Evolutionary conservation across 2,113 vertebrate genomes (phyloP).

Genomic region (Lepisosteus osseus): DNA sequence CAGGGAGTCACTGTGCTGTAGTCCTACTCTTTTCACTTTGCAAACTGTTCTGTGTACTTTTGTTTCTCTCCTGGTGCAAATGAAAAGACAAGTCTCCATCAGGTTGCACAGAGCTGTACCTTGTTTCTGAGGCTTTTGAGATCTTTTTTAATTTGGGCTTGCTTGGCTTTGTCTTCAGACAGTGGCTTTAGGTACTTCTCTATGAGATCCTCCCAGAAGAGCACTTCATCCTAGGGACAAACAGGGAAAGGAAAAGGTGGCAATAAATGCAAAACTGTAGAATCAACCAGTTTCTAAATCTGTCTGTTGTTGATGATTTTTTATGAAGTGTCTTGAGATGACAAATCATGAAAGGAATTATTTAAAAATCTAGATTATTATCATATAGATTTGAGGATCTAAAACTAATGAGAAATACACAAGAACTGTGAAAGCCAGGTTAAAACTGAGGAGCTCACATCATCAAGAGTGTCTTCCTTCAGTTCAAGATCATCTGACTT

Average conservation of each 20-base stretch:
- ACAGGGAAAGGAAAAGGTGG: neutral
- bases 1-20: too few species aligned
- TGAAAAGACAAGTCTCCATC: too few species aligned
- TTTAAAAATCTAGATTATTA: too few species aligned
- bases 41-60: too few species aligned
- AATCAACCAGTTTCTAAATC: neutral
- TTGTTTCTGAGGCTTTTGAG: constrained; percentile 54
- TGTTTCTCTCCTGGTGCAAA: too few species aligned
- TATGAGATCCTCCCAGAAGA: constrained; percentile 47
- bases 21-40: too few species aligned
- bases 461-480: constrained; percentile 29
- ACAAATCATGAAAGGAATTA: too few species aligned
- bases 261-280: neutral
- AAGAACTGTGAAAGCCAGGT: too few species aligned
- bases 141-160: constrained; percentile 35
- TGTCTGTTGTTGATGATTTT: neutral
- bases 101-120: constrained; percentile 23
- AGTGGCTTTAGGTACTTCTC: constrained; percentile 52
- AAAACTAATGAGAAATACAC: too few species aligned
- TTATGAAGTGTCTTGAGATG: neutral
- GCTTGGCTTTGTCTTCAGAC: constrained; percentile 40
- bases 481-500: constrained; percentile 38
- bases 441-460: constrained; percentile 33
- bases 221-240: constrained; percentile 43
- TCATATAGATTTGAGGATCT: too few species aligned